Base-by-base conservation (phyloP, 1,140 invertebrate genomes). In the Psilanteris sp. region DNA sequence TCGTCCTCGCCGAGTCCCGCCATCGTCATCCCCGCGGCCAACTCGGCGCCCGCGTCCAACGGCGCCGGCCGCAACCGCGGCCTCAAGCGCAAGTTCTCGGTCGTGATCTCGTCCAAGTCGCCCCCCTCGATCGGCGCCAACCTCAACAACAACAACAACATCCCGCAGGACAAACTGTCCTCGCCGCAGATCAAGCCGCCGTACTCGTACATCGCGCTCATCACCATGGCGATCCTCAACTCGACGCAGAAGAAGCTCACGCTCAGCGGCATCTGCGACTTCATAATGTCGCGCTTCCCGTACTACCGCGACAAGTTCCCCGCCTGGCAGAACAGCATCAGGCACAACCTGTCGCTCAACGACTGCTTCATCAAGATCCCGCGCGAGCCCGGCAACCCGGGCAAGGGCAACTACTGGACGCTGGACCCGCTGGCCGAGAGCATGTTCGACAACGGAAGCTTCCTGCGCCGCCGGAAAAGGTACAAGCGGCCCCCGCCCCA, bases 371-470 rank as follows among this genome's bases (percentile, higher is more conserved):
- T 99, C 10, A 99, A 99, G 89, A 97, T 99, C 32, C 97, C 98
- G 0, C 90, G 98, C 2, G 98, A 99, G 85, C 97, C 98, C 0
- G 98, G 97, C 0, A 99, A 99, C 84, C 98, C 98, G 0, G 97
- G 97, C 0, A 99, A 99, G 81, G 98, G 98, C 0, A 99, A 99
- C 83, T 99, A 99, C 87, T 99, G 98, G 98, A 98, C 97, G 0
- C 86, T 99, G 34, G 97, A 99, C 88, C 98, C 98, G 0, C 89
- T 96, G 50, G 96, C 96, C 0, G 97, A 99, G 83, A 96, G 99
- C 82, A 99, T 99, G 98, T 99, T 99, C 81, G 98, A 99, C 83
- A 99, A 99, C 85, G 98, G 98, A 0, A 97, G 96, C 81, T 99
- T 99, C 83, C 89, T 99, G 29, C 87, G 98, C 2, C 91, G 98